Conservation (phyloP, 2,797 vertebrate species). For the Ptychobarbus kaznakovi region DNA sequence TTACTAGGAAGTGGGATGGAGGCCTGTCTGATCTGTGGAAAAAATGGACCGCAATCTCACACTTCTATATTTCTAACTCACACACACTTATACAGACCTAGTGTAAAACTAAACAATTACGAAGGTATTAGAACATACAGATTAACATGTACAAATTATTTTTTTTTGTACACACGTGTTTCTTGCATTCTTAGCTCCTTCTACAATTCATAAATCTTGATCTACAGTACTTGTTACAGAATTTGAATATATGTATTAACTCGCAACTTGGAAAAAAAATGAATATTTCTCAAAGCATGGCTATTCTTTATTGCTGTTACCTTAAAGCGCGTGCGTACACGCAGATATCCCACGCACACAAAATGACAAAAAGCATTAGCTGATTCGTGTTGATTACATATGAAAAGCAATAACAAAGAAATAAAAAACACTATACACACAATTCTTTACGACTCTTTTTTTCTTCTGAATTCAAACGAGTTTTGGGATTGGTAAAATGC, state of each 20-base stretch:
- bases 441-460: not conserved
- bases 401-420: not conserved
- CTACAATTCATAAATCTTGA: not conserved
- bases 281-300: constrained; percentile 39
- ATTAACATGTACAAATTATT: not conserved
- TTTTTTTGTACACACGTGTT: not conserved
- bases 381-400: not conserved
- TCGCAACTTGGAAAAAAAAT: not conserved
- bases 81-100: constrained; percentile 49
- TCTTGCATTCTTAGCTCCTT: not conserved
- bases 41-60: not conserved
- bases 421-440: not conserved
- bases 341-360: not conserved
- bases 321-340: constrained; percentile 7
- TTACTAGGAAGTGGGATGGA: constrained; percentile 40
- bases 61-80: constrained; percentile 3
- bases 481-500: not conserved
- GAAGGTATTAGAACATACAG: not conserved
- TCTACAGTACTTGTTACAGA: not conserved
- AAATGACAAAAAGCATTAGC: not conserved
- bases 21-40: constrained; percentile 30
- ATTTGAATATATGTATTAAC: not conserved
- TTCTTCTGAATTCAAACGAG: not conserved
- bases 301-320: constrained; percentile 62
- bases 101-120: not conserved